These are phyloP conservation scores for Otis tarda DNA, from an alignment of 2,113 vertebrate genomes.

Conservation along the genomic window DNA sequence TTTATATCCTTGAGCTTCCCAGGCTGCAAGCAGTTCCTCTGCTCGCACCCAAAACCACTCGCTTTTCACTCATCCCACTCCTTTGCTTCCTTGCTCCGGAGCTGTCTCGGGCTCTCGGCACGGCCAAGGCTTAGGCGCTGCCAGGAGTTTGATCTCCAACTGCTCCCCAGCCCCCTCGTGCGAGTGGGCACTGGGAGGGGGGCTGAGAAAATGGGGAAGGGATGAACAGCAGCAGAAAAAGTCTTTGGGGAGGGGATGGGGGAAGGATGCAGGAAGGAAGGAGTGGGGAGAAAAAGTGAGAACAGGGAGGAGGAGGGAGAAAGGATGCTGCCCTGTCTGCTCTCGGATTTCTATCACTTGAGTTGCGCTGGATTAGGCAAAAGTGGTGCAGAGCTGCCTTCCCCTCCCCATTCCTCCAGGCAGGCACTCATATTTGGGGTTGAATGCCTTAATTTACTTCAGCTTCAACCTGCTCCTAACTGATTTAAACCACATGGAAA, in stretches of 20 bases:
- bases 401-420: slow-evolving; percentile 37
- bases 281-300: slow-evolving; percentile 35
- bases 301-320: slow-evolving; percentile 30
- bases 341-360: slow-evolving; percentile 1
- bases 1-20: background rate
- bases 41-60: background rate
- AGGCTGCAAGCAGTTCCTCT: background rate
- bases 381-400: slow-evolving; percentile 60
- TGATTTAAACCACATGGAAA: slow-evolving; percentile 52
- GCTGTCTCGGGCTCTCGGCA: background rate
- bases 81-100: background rate
- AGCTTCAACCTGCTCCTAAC: slow-evolving; percentile 60
- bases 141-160: slow-evolving; percentile 41
- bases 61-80: background rate
- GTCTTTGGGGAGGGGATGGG: slow-evolving; percentile 36
- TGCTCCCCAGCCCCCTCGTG: background rate
- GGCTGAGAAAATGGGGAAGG: background rate
- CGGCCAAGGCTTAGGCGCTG: background rate
- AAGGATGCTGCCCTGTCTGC: slow-evolving; percentile 44
- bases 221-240: slow-evolving; percentile 46
- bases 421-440: background rate
- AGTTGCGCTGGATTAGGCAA: slow-evolving; percentile 45
- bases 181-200: background rate
- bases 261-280: slow-evolving; percentile 40
- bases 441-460: slow-evolving; percentile 55